A percentile compares a stretch with the other conserved stretches of the same genome.
Conservation (phyloP, 2,797 vertebrate species). For the Cryptoblepharus egeriae region DNA sequence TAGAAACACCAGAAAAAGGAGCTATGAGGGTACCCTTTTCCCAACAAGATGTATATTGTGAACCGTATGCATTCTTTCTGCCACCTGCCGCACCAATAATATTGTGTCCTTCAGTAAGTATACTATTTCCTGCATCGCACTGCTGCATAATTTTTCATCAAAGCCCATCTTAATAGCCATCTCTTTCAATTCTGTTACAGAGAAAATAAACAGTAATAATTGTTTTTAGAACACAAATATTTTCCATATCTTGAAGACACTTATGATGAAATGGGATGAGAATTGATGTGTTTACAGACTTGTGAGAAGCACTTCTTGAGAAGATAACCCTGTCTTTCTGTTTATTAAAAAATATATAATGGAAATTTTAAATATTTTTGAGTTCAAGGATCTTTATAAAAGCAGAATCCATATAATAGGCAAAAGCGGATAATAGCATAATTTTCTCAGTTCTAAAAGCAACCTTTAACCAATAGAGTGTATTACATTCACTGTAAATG, state of each 20-base stretch:
- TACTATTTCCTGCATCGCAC: not conserved
- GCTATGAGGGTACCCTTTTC: too few species aligned
- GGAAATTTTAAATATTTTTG: not conserved
- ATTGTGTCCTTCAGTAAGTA: not conserved
- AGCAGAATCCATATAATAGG: not conserved
- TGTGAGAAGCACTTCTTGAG: not conserved
- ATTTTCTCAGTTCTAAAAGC: not conserved
- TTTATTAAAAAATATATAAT: not conserved
- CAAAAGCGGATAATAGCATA: not conserved
- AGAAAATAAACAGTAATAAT: not conserved
- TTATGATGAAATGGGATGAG: not conserved
- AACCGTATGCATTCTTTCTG: too few species aligned
- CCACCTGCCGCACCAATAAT: too few species aligned
- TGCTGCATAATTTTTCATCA: not conserved
- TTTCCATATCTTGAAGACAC: not conserved
- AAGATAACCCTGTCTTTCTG: not conserved
- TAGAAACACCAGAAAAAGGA: too few species aligned
- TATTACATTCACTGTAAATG: not conserved
- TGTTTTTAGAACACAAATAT: not conserved
- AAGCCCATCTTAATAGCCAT: not conserved
- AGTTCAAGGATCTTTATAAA: not conserved
- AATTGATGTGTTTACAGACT: not conserved
- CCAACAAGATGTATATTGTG: too few species aligned
- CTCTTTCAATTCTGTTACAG: not conserved
- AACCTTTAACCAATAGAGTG: not conserved